These are phyloP conservation scores for Strix occidentalis DNA, from an alignment of 2,797 vertebrate genomes.

Conservation along the genomic window DNA sequence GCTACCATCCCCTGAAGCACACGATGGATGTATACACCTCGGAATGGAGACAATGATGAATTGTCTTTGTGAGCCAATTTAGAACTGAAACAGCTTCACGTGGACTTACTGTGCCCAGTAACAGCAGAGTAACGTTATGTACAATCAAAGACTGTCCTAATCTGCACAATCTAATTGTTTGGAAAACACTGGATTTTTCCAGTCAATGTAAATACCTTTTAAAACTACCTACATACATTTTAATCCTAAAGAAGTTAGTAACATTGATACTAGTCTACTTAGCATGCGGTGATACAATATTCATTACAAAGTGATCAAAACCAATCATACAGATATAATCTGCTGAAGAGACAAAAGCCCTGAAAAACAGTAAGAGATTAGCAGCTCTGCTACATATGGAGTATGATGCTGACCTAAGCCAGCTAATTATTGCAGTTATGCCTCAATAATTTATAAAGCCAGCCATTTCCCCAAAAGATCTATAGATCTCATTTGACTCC, in stretches of 20 bases:
- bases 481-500: conserved; percentile 12
- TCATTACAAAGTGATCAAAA: conserved; percentile 52
- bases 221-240: background rate
- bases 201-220: background rate
- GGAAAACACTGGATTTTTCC: background rate
- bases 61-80: conserved; percentile 9
- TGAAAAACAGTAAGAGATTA: background rate
- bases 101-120: background rate
- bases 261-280: background rate
- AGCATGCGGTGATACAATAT: conserved; percentile 11
- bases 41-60: conserved; percentile 4
- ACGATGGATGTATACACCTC: background rate
- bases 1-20: background rate
- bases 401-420: conserved; percentile 4
- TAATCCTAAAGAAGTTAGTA: background rate
- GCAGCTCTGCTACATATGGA: background rate
- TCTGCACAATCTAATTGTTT: background rate
- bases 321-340: background rate
- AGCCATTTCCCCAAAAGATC: conserved; percentile 2
- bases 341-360: conserved; percentile 13
- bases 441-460: conserved; percentile 46
- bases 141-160: background rate
- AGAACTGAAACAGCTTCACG: background rate
- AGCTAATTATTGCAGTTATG: conserved; percentile 23
- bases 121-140: background rate